These are phyloP conservation scores for Myoxocephalus aenaeus DNA, from an alignment of 2,797 vertebrate species.

Conservation along the genomic window DNA sequence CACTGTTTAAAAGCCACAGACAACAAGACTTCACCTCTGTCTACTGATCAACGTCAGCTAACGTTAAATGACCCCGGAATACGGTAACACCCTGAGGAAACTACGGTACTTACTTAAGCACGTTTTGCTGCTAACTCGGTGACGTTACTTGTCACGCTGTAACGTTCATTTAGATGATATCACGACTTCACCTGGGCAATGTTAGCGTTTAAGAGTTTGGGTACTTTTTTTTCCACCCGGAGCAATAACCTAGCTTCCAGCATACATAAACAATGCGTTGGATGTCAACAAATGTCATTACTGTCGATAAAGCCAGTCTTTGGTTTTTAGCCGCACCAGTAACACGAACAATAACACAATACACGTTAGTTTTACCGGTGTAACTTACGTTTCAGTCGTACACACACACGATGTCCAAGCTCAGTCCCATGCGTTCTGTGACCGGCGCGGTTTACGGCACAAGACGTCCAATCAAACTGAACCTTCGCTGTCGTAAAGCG, in stretches of 20 bases:
- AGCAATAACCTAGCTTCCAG: background rate
- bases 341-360: accelerated
- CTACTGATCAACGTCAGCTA: background rate
- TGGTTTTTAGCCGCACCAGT: background rate
- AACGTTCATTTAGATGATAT: background rate
- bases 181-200: background rate
- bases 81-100: background rate
- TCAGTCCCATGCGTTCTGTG: conserved; percentile 45
- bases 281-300: background rate
- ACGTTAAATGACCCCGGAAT: background rate
- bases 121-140: background rate
- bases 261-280: background rate
- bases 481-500: conserved; percentile 47
- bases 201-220: background rate
- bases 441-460: conserved; percentile 59
- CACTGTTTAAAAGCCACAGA: background rate
- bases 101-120: background rate
- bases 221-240: background rate
- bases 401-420: conserved; percentile 22
- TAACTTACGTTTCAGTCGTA: conserved; percentile 45
- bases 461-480: conserved; percentile 34
- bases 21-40: background rate
- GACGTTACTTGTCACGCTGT: background rate
- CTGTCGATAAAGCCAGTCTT: accelerated
- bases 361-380: accelerated